Percentiles rank a stretch among this genome's conserved stretches.
Conservation (phyloP, 2,113 vertebrate species). For the Alouatta palliata region DNA sequence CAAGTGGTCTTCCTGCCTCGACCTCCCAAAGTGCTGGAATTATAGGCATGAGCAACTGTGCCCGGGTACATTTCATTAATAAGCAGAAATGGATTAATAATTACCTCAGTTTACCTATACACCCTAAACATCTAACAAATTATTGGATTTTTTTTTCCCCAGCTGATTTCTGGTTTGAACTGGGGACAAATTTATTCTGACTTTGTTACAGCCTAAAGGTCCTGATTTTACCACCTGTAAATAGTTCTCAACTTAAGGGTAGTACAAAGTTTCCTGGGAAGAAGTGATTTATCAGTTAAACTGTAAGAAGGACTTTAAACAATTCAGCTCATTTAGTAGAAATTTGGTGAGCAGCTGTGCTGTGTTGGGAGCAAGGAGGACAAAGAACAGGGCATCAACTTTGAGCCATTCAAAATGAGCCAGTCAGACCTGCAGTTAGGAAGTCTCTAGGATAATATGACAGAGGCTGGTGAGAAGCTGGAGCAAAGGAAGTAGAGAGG, state of each 20-base stretch:
- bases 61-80: background rate
- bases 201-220: background rate
- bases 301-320: background rate
- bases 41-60: too few relatives aligned
- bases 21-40: too few relatives aligned
- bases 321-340: background rate
- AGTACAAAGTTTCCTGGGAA: background rate
- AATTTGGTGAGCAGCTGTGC: background rate
- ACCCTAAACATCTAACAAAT: constrained; percentile 18
- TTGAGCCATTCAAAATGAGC: background rate
- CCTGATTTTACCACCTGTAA: constrained; percentile 19
- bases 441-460: background rate
- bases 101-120: background rate
- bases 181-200: background rate
- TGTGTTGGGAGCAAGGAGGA: background rate
- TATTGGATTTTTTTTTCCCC: background rate
- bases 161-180: background rate
- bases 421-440: background rate
- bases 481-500: background rate
- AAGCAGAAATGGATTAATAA: background rate
- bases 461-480: background rate
- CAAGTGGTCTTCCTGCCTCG: too few relatives aligned
- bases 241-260: background rate
- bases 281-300: background rate
- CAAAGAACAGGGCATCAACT: background rate